phyloP scores from a whole-genome alignment of 2,113 vertebrate genomes.

The Notothenia coriiceps region DNA sequence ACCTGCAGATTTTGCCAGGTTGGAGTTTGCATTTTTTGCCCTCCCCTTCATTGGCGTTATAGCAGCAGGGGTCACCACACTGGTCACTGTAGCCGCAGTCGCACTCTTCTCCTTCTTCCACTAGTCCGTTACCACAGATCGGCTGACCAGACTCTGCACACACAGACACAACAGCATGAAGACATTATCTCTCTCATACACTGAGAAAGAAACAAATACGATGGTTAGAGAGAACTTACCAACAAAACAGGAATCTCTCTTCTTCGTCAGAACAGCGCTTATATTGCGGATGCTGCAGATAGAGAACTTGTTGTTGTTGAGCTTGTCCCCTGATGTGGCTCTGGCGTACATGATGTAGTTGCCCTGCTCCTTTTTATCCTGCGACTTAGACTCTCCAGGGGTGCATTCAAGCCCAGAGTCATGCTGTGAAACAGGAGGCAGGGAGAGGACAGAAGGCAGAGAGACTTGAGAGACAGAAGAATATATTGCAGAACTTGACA shows the following conservation, averaged over 20 bases:
- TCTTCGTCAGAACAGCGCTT: slow-evolving; percentile 93
- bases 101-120: slow-evolving; percentile 93
- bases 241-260: slow-evolving; percentile 93
- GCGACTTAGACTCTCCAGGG: slow-evolving; percentile 92
- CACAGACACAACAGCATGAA: slow-evolving; percentile 33
- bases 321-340: slow-evolving; percentile 96
- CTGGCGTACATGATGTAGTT: slow-evolving; percentile 99
- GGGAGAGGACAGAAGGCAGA: not conserved
- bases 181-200: slow-evolving; percentile 41
- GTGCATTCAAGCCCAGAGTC: slow-evolving; percentile 96
- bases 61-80: slow-evolving; percentile 93
- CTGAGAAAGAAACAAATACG: not conserved
- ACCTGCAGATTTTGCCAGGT: slow-evolving; percentile 91
- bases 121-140: slow-evolving; percentile 97
- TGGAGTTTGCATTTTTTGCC: slow-evolving; percentile 90
- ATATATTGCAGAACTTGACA: not conserved
- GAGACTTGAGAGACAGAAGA: not conserved
- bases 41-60: slow-evolving; percentile 87
- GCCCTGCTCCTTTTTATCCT: slow-evolving; percentile 91
- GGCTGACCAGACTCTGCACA: slow-evolving; percentile 95
- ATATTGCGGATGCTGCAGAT: slow-evolving; percentile 95
- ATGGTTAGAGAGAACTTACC: slow-evolving; percentile 83
- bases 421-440: slow-evolving; percentile 85
- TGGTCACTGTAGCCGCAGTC: slow-evolving; percentile 97
- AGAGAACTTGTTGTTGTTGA: slow-evolving; percentile 98